Base-by-base conservation (phyloP, 2,113 vertebrate species). In the Phalacrocorax aristotelis region DNA sequence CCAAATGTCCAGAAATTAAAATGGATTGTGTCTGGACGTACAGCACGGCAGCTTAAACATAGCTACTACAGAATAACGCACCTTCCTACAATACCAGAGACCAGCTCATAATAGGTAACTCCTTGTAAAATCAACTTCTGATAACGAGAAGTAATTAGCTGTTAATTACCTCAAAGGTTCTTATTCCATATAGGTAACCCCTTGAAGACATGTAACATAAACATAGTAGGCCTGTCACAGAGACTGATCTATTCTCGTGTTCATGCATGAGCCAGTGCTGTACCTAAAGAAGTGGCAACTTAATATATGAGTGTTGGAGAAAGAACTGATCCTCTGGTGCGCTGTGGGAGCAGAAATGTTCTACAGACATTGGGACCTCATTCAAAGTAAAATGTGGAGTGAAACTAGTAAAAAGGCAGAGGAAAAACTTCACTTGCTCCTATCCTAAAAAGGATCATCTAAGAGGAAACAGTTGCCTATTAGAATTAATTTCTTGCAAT, bases 31-130 rank as follows among this genome's bases (percentile, higher is more conserved):
- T 99, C 99, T 13, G 99, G 99, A 40, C 98, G 99, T 94, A 99
- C 99, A 5, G 99, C 99, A 51, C 97, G 99, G 57, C 99, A 99
- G 89, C 95, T 99, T 72, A 99, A 99, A 96, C 99, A 98, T 61
- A 99, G 99, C 97, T 99, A 99, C 96, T 99, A 99, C 97, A 99
- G 98, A 97, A 99, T 99, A 83, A 83, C 98, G 89, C 99, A 99
- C 95, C 99, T 99, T 87, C 99, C 99, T 78, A 99, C 99, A 64
- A 99, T 99, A 93, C 99, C 99, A 9, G 99, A 99, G 98, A 98
- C 97, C 9, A 97, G 97, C 64, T 98, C 91, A 38, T 99, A 98
- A 97, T 15, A 60, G 93, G 96, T 96, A 94, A 92, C 64, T 85
- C 44, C 86, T 40, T 81, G 69, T 42, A 11, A 78, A 84, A 80